phyloP scores from a whole-genome alignment of 2,888 invertebrate genomes.

The Machimus atricapillus region DNA sequence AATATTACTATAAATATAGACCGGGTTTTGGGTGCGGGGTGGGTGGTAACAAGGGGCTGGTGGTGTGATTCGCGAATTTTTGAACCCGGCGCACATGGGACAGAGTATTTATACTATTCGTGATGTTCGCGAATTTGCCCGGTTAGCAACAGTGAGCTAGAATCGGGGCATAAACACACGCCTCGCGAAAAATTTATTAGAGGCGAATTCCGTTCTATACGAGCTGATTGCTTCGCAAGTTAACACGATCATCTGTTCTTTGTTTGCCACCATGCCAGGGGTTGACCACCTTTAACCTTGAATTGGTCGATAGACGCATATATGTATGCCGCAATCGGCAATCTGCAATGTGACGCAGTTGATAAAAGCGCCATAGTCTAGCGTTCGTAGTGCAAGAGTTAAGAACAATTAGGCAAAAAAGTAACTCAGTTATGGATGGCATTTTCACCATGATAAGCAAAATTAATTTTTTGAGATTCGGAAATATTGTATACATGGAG shows the following conservation, averaged over 20 bases:
- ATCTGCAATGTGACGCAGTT: neutral
- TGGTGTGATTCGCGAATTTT: slow-evolving; percentile 3
- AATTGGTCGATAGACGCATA: neutral
- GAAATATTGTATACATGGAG: neutral
- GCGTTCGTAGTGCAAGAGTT: neutral
- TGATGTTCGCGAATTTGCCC: neutral
- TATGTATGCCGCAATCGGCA: too few species aligned
- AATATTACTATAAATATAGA: neutral
- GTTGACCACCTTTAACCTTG: slow-evolving; percentile 15
- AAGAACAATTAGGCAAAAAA: neutral
- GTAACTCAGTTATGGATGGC: neutral
- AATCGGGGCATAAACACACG: neutral
- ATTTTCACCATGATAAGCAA: neutral
- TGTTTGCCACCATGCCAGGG: neutral
- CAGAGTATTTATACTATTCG: neutral
- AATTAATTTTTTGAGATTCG: neutral
- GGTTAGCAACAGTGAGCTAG: neutral
- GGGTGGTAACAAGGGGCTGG: neutral
- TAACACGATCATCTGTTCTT: slow-evolving; percentile 7
- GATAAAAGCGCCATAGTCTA: neutral
- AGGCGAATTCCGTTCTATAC: slow-evolving; percentile 8
- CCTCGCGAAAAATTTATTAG: neutral
- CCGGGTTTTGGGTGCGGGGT: too few species aligned
- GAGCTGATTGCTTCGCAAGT: neutral
- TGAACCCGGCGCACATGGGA: neutral